Percentiles rank a stretch among this genome's conserved stretches.
phyloP scores from a whole-genome alignment of 2,797 vertebrate genomes.

The Sphenopsis melanotis region DNA sequence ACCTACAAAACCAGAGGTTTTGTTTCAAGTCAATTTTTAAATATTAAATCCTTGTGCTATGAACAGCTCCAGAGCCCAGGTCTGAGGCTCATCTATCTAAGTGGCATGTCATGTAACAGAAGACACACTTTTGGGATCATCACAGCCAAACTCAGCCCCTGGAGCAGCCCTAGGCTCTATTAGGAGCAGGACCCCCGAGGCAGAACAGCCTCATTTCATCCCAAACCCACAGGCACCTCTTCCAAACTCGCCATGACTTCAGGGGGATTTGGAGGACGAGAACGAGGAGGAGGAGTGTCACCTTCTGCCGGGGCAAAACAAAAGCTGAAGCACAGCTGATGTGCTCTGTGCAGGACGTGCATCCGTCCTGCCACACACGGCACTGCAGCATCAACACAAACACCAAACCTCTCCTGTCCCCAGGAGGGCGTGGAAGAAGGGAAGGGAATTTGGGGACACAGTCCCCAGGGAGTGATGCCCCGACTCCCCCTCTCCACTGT shows the following conservation, averaged over 20 bases:
- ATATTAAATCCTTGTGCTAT: neutral
- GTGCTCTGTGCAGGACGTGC: fast-evolving
- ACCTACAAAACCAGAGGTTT: neutral
- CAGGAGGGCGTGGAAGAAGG: neutral
- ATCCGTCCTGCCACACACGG: neutral
- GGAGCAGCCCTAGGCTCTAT: neutral
- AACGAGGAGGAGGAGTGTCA: neutral
- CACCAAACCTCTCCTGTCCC: neutral
- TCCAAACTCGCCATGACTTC: neutral
- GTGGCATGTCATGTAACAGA: fast-evolving
- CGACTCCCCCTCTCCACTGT: neutral
- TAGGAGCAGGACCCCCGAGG: neutral
- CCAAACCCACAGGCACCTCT: neutral
- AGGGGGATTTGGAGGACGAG: neutral
- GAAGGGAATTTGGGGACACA: neutral
- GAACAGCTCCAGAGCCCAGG: neutral
- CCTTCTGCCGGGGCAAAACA: neutral
- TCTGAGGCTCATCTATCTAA: neutral
- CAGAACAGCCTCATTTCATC: neutral
- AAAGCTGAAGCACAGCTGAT: neutral
- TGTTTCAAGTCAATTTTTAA: neutral
- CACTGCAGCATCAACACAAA: neutral
- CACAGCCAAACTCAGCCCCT: neutral
- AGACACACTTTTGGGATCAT: neutral
- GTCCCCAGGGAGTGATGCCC: neutral